These are phyloP conservation scores for Pteruthius melanotis DNA, from an alignment of 2,113 vertebrate genomes.

Conservation along the genomic window DNA sequence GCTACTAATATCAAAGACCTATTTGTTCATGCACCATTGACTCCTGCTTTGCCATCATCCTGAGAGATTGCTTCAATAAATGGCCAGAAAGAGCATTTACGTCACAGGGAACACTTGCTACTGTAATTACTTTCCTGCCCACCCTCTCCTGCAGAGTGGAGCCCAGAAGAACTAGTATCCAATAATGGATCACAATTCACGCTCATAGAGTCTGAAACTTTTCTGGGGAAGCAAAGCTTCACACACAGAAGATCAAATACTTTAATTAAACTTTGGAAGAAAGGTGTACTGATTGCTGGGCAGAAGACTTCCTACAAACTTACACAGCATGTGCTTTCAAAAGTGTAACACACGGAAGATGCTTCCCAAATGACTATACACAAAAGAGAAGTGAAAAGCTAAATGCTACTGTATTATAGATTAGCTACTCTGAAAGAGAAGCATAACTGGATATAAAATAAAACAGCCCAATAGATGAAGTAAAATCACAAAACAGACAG, in stretches of 20 bases:
- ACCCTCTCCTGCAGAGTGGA: not conserved
- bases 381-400: not conserved
- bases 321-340: not conserved
- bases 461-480: not conserved
- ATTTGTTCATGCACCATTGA: constrained; percentile 21
- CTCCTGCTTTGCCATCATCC: not conserved
- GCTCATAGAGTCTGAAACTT: not conserved
- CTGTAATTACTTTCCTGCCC: constrained; percentile 44
- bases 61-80: constrained; percentile 41
- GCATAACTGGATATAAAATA: not conserved
- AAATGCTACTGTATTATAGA: not conserved
- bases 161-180: constrained; percentile 39
- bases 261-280: constrained; percentile 41
- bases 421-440: not conserved
- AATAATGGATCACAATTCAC: constrained; percentile 37
- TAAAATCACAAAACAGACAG: not conserved
- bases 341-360: not conserved
- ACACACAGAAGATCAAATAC: constrained; percentile 1
- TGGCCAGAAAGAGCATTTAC: constrained; percentile 16
- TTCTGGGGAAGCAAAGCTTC: not conserved
- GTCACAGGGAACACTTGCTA: constrained; percentile 15
- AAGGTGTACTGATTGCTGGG: not conserved
- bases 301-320: not conserved
- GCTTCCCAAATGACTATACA: not conserved
- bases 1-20: not conserved